These are phyloP conservation scores for Ardeotis arabs DNA, from an alignment of 2,113 vertebrate genomes.

Conservation along the genomic window DNA sequence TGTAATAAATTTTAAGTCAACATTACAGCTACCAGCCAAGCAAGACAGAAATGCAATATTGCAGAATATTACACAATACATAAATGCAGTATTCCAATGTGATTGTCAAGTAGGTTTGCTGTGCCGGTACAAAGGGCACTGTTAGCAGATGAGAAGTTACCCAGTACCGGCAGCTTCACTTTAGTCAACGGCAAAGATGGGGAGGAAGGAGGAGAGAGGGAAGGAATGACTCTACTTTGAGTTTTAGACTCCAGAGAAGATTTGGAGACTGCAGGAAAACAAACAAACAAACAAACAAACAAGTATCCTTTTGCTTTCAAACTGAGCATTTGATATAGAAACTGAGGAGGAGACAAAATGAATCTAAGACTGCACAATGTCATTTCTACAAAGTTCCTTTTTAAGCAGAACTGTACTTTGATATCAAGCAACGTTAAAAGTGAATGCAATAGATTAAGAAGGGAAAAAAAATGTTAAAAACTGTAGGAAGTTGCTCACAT, in stretches of 20 bases:
- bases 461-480: neutral
- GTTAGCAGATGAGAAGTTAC: neutral
- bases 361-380: neutral
- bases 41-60: neutral
- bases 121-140: neutral
- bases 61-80: neutral
- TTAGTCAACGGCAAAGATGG: neutral
- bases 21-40: neutral
- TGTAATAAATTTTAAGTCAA: neutral
- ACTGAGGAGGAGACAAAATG: neutral
- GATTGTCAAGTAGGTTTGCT: neutral
- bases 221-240: neutral
- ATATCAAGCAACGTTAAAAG: neutral
- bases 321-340: neutral
- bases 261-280: neutral
- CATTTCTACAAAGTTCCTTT: neutral
- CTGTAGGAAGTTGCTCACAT: neutral
- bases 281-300: neutral
- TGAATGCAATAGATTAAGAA: neutral
- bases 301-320: neutral
- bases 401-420: neutral
- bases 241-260: neutral
- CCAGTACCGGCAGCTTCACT: neutral
- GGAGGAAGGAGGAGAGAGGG: neutral
- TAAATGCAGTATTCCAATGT: neutral